Evolutionary conservation across 2,888 invertebrate species (phyloP), one percentile per base, ranked within the genome.

Genomic region (Meganola albula): DNA sequence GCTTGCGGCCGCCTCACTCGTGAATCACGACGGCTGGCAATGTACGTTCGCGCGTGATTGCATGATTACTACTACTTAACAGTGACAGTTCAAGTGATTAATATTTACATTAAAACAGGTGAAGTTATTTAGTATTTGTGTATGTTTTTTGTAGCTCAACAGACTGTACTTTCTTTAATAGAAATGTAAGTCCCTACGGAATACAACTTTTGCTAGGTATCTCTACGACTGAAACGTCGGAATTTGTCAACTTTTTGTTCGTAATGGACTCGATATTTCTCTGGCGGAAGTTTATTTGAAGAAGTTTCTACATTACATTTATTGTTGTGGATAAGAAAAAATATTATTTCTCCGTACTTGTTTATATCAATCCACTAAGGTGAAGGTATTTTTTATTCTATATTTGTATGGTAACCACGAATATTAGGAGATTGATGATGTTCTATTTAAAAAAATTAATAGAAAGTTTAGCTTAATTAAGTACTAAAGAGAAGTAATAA

Each of bases 61-160:
- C 73, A 71, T 72, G 69, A 53, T 63, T 53, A 58, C 63, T 58
- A 52, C 60, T 64, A 67, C 63, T 74, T 66, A 69, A 69, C 56
- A 73, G 78, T 78, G 78, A 70, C 64, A 58, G 54, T 48, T 48
- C 63, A 63, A 80, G 82, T 82, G 82, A 75, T 75, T 70, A 74
- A 73, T 66, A 74, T 64, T 68, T 71, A 61, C 66, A 63, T 57
- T 65, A 60, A 61, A 65, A 66, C 72, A 76, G 75, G 82, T 83
- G 78, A 77, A 75, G 48, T 69, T 69, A 53, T 52, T 63, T 57
- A 54, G 43, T 33, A 29, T 40, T 20, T 40, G 52, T 48, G 49
- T 53, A 65, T 60, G 54, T 64, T 60, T 54, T 37, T 53, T 48
- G 53, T 56, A 48, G 42, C 40, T 45, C 42, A 38, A 52, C 59